Evolutionary conservation across 92 coral and sea anemone genomes (phyloP).

Genomic region (Epizoanthus ramosus): DNA sequence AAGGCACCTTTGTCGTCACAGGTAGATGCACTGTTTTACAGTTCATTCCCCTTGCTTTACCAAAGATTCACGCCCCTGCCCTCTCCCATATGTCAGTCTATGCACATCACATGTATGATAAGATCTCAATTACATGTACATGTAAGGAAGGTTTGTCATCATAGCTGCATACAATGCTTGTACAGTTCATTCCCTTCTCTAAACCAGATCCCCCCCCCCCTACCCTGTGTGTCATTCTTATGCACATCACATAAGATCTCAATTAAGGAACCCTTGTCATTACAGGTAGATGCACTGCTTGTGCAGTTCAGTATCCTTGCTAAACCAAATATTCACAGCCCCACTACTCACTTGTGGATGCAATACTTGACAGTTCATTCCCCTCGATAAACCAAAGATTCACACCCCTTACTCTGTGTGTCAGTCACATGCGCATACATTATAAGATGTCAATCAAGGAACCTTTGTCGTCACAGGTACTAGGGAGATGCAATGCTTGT

Average conservation of each 20-base stretch:
- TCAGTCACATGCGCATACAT: too few species aligned
- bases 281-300: slow-evolving; percentile 85
- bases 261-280: neutral
- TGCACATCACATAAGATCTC: slow-evolving; percentile 3
- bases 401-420: slow-evolving; percentile 71
- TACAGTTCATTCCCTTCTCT: slow-evolving; percentile 78
- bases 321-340: too few species aligned
- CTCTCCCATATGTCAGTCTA: too few species aligned
- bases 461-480: slow-evolving; percentile 67
- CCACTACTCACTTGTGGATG: too few species aligned
- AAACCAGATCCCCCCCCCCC: too few species aligned
- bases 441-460: too few species aligned
- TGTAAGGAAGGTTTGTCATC: too few species aligned
- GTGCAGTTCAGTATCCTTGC: too few species aligned
- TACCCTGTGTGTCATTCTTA: too few species aligned
- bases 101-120: too few species aligned
- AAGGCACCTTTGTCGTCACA: neutral
- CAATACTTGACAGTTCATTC: slow-evolving; percentile 72
- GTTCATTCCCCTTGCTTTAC: slow-evolving; percentile 14
- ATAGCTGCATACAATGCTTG: slow-evolving; percentile 83
- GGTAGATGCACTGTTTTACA: too few species aligned
- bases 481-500: slow-evolving; percentile 83
- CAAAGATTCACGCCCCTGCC: slow-evolving; percentile 83
- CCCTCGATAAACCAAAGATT: slow-evolving; percentile 77
- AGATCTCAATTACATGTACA: too few species aligned